Conservation (phyloP, 1,140 invertebrate genomes). For the Thaumatotibia leucotreta region DNA sequence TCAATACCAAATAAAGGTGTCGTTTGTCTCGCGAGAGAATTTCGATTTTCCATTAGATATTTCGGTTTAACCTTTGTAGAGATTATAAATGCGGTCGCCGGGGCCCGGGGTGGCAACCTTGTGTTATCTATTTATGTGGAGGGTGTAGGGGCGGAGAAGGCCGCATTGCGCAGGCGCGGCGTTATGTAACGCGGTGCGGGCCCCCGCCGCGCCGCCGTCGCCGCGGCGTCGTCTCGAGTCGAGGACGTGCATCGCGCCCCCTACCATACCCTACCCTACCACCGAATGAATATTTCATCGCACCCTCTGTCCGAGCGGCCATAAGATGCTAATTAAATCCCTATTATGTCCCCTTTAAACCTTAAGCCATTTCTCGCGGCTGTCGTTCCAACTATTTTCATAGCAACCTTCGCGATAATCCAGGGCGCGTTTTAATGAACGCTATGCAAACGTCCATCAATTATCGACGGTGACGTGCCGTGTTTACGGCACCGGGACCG, state of each 20-base stretch:
- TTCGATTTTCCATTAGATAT: constrained; percentile 66
- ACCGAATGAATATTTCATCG: constrained; percentile 45
- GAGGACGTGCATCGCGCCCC: constrained; percentile 18
- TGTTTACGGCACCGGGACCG: constrained; percentile 66
- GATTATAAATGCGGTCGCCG: constrained; percentile 70
- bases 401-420: constrained; percentile 60
- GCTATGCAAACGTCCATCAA: constrained; percentile 67
- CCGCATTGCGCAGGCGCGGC: constrained; percentile 57
- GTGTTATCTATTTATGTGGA: constrained; percentile 74
- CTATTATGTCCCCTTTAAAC: constrained; percentile 10
- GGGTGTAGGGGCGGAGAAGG: constrained; percentile 36
- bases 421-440: constrained; percentile 69
- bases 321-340: constrained; percentile 24
- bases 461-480: constrained; percentile 64
- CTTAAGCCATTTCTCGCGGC: constrained; percentile 14
- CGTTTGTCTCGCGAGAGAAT: constrained; percentile 42
- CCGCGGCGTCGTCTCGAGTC: constrained; percentile 19
- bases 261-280: constrained; percentile 27
- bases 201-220: constrained; percentile 25
- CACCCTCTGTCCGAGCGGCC: constrained; percentile 15
- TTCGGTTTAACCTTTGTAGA: constrained; percentile 71
- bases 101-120: constrained; percentile 69
- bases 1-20: constrained; percentile 18
- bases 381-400: constrained; percentile 36
- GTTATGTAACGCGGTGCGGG: constrained; percentile 59